Conservation (phyloP, 1,140 invertebrate genomes). For the Ips nitidus region DNA sequence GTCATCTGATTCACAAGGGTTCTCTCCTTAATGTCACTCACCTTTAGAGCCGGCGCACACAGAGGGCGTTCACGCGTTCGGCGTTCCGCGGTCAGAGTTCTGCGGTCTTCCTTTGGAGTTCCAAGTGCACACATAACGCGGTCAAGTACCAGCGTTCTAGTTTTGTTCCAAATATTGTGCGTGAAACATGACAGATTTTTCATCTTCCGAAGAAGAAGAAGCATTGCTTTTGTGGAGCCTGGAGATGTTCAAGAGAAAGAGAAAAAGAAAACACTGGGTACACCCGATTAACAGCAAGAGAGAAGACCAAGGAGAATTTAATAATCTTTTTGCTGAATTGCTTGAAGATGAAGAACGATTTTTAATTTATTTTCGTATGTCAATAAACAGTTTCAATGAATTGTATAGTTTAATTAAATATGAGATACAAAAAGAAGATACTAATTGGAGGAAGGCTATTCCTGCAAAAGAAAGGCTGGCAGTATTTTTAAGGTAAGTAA, state of each 20-base stretch:
- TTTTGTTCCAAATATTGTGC: slow-evolving; percentile 16
- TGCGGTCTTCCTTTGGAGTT: slow-evolving; percentile 4
- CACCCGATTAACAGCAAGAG: slow-evolving; percentile 10
- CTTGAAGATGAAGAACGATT: slow-evolving; percentile 17
- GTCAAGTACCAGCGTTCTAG: slow-evolving; percentile 12
- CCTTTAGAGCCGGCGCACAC: slow-evolving; percentile 16
- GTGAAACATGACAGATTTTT: slow-evolving; percentile 12
- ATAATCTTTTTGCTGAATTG: slow-evolving; percentile 11
- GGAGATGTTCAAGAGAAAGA: not conserved
- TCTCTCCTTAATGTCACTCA: too few relatives aligned
- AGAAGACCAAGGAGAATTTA: slow-evolving; percentile 14
- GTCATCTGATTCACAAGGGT: too few relatives aligned
- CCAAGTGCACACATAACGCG: slow-evolving; percentile 12
- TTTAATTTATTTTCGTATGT: slow-evolving; percentile 17
- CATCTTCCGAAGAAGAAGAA: slow-evolving; percentile 14
- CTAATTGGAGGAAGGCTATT: slow-evolving; percentile 7
- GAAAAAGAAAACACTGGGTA: slow-evolving; percentile 17
- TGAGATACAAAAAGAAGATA: slow-evolving; percentile 13
- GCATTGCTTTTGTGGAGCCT: slow-evolving; percentile 13
- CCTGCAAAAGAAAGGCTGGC: slow-evolving; percentile 12
- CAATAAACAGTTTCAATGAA: slow-evolving; percentile 14
- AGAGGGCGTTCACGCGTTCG: slow-evolving; percentile 10
- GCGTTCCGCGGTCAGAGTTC: slow-evolving; percentile 11
- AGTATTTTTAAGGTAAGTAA: slow-evolving; percentile 11
- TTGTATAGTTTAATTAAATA: slow-evolving; percentile 15